phyloP scores from a whole-genome alignment of 2,113 vertebrate species.

The Rhegmatorhina hoffmannsi region DNA sequence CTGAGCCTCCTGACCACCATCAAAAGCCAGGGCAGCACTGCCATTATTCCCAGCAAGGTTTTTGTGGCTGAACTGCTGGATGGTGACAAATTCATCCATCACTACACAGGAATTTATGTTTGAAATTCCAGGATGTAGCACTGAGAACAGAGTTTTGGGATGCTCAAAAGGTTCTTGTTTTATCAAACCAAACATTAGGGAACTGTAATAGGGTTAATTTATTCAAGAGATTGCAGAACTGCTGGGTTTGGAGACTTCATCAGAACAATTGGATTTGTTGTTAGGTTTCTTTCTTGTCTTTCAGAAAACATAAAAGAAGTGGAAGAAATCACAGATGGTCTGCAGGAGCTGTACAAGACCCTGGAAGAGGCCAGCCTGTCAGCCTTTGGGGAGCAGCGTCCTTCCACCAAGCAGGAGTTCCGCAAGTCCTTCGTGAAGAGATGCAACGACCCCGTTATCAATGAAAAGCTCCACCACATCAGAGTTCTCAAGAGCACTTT shows the following conservation, averaged over 20 bases:
- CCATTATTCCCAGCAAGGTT: neutral
- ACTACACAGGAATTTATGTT: neutral
- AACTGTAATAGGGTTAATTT: neutral
- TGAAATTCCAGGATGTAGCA: neutral
- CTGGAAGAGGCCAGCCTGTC: slow-evolving; percentile 84
- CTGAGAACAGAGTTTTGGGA: neutral
- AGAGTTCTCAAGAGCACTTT: slow-evolving; percentile 90
- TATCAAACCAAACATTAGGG: neutral
- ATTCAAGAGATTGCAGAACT: neutral
- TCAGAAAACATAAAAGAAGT: slow-evolving; percentile 68
- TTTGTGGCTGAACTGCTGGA: neutral
- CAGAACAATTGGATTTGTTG: neutral
- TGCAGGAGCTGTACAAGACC: slow-evolving; percentile 82
- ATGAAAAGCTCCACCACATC: slow-evolving; percentile 89
- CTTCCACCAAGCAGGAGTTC: slow-evolving; percentile 87
- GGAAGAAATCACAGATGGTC: slow-evolving; percentile 76
- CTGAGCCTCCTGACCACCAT: neutral
- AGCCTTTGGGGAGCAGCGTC: slow-evolving; percentile 83
- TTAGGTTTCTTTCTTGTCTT: slow-evolving; percentile 26
- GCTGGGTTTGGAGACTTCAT: neutral
- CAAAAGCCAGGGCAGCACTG: neutral
- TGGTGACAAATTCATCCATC: neutral
- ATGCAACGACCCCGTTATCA: slow-evolving; percentile 86
- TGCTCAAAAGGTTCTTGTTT: neutral
- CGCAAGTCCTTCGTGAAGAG: slow-evolving; percentile 85